Conservation (phyloP, 2,797 vertebrate species). For the Mus minutoides region DNA sequence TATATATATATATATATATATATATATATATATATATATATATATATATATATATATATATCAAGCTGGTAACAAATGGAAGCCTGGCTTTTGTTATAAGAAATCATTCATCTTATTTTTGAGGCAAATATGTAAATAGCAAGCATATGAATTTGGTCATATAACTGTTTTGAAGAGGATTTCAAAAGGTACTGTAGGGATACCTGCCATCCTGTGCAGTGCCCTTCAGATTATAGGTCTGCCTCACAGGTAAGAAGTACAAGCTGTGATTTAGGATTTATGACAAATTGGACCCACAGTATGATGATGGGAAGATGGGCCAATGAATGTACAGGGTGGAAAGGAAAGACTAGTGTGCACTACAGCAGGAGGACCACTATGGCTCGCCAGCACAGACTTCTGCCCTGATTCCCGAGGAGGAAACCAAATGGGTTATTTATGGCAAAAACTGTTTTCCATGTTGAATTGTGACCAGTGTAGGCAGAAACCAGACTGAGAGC, state of each 20-base stretch:
- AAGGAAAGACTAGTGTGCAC: not conserved
- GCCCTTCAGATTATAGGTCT: not conserved
- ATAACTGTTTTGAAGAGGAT: not conserved
- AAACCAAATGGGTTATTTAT: not conserved
- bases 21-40: too few relatives aligned
- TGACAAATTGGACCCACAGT: not conserved
- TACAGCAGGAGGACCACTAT: not conserved
- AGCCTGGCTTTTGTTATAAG: not conserved
- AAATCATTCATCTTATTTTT: not conserved
- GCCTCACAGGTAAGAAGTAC: not conserved
- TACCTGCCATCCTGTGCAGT: not conserved
- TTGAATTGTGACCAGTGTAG: not conserved
- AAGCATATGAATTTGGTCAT: not conserved
- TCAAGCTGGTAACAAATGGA: not conserved
- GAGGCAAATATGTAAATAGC: conserved; percentile 6
- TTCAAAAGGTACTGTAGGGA: not conserved
- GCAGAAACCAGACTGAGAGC: not conserved
- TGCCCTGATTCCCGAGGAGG: not conserved
- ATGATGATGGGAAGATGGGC: not conserved
- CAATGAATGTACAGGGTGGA: not conserved
- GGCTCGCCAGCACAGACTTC: not conserved
- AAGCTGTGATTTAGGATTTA: not conserved
- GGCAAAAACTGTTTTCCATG: not conserved
- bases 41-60: not conserved
- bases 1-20: too few relatives aligned